Percentiles rank a stretch among this genome's conserved stretches.
Evolutionary conservation across 1,140 invertebrate species (phyloP).

Genomic region (Berghia stephanieae): DNA sequence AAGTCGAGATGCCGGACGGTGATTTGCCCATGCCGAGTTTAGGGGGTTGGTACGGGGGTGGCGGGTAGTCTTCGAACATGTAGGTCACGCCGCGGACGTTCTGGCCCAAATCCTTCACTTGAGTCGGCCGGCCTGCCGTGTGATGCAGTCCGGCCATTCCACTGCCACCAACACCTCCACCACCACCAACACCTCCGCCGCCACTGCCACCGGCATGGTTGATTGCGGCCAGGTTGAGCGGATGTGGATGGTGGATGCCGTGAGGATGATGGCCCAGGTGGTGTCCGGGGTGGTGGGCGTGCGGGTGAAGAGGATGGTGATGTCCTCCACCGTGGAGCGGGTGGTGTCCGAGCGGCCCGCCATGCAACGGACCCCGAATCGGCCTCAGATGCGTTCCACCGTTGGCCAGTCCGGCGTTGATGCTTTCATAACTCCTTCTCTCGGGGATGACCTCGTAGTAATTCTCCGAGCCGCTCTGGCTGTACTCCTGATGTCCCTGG

Average conservation of each 20-base stretch:
- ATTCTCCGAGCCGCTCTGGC: conserved; percentile 60
- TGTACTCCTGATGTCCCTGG: conserved; percentile 53
- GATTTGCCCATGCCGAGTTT: no score
- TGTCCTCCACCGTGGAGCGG: neutral
- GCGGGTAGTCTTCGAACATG: conserved; percentile 59
- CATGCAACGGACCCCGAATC: conserved; percentile 30
- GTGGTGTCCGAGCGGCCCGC: conserved; percentile 29
- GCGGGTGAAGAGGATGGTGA: conserved; percentile 27
- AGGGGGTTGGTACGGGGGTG: conserved; percentile 59
- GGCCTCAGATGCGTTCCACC: conserved; percentile 13
- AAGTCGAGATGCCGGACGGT: no score
- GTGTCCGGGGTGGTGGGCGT: conserved; percentile 36
- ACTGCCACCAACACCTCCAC: conserved; percentile 39
- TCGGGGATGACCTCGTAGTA: conserved; percentile 64
- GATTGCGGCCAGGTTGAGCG: neutral
- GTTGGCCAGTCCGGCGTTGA: conserved; percentile 52
- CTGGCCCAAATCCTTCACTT: neutral
- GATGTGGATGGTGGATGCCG: conserved; percentile 18
- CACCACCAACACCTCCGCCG: conserved; percentile 36
- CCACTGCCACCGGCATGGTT: neutral
- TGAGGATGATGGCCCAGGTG: conserved; percentile 25
- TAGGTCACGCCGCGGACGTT: conserved; percentile 32
- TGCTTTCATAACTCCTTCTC: conserved; percentile 61
- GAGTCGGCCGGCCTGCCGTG: neutral
- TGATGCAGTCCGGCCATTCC: conserved; percentile 23